Evolutionary conservation across 2,113 vertebrate species (phyloP), one percentile per base, ranked within the genome.

Genomic region (Scomber colias): DNA sequence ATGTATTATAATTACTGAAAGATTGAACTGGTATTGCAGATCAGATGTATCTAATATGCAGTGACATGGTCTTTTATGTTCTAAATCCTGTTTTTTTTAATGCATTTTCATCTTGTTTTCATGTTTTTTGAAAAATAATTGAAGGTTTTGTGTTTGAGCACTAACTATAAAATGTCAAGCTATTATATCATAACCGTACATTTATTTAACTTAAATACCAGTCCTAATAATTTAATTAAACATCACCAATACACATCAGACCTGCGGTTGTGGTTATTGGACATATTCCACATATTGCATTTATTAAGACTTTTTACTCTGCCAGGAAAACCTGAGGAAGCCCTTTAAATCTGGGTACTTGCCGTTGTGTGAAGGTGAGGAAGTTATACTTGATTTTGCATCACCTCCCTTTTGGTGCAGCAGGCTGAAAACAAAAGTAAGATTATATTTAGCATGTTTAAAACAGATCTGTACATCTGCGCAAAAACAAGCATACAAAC

Each of bases 351-450:
- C 0, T 15, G 30, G 1, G 1, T 67, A 87, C 94, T 93, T 88
- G 95, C 95, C 92, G 63, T 92, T 94, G 71, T 90, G 90, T 75
- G 87, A 75, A 2, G 92, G 89, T 40, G 95, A 91, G 27, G 82
- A 89, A 27, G 30, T 63, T 54, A 46, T 17, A 76, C 88, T 92
- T 48, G 86, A 71, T 82, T 90, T 94, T 49, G 69, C 75, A 14
- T 92, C 89, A 45, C 82, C 91, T 87, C 75, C 95, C 67, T 77
- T 91, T 83, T 92, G 90, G 71, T 95, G 94, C 71, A 77, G 90
- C 79, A 95, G 95, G 57, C 96, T 95, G 71, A 55, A 88, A 90
- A 75, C n/a, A 21, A 65, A 82, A 77, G 0, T 17, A 45, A 11
- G 68, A 30, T 50, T 54, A 64, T 27, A 75, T 2, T 15, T 14